Evolutionary conservation across 2,113 vertebrate genomes (phyloP), one percentile per base, ranked within the genome.

Genomic region (Montifringilla adamsi): DNA sequence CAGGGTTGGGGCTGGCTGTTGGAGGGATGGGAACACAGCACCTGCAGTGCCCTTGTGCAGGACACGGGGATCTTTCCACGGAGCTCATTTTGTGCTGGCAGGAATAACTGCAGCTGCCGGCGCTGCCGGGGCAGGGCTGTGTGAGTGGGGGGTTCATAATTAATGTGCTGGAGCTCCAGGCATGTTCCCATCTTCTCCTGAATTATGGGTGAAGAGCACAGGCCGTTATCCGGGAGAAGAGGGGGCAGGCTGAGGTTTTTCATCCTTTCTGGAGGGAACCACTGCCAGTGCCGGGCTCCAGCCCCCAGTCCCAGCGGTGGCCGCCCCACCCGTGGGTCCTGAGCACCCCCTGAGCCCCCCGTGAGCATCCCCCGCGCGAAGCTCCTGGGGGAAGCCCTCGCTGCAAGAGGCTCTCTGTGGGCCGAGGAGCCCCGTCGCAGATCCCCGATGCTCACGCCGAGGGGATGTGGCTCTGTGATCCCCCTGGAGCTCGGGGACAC

Each of bases 401-500:
- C 1, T 5, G 33, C 26, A 11, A n/a, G 35, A 7, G 30, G 11
- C 26, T 30, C 44, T 28, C 22, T 5, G 20, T 5, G 35, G 11
- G 9, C 10, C 19, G 50, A 33, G 24, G 15, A 50, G 10, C 19
- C 12, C 39, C 16, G 30, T 7, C 0, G 0, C 23, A 24, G 59
- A 9, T 2, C 15, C 3, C 0, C 2, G 46, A 4, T 8, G 30
- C 37, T 20, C 39, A 5, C 0, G 2, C 6, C 0, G 0, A 15
- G 26, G 10, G 27, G 6, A 19, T 12, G 64, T 17, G 55, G 39
- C 24, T 28, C n/a, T 5, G 7, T 5, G 19, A 24, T 0, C 7
- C 17, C 22, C 35, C 9, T 11, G 5, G 39, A 37, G 35, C 33
- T 41, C 31, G 2, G n/a, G 63, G 50, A 35, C 72, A 16, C 19